Percentiles rank a stretch among this genome's conserved stretches.
Conservation (phyloP, 2,888 invertebrate genomes). For the Cheilosia variabilis region DNA sequence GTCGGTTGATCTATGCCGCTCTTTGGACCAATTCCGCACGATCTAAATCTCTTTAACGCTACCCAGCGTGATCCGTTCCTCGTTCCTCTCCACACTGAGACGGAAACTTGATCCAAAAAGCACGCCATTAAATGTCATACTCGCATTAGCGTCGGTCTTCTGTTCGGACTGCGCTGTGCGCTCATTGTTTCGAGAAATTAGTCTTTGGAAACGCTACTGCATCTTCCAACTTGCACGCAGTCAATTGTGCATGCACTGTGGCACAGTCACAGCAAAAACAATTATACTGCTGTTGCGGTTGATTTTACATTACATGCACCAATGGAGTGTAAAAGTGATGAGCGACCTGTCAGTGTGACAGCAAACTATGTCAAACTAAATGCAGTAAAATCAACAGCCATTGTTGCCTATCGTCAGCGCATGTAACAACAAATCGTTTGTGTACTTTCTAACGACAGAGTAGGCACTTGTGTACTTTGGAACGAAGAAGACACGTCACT, state of each 20-base stretch:
- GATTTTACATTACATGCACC: conserved; percentile 68
- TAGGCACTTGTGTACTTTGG: conserved; percentile 4
- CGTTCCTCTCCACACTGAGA: conserved; percentile 10
- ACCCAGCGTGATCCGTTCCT: conserved; percentile 2
- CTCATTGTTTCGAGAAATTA: conserved; percentile 58
- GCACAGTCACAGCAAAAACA: conserved; percentile 49
- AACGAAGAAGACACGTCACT: conserved; percentile 17
- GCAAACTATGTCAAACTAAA: conserved; percentile 64
- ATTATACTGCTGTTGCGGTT: conserved; percentile 59
- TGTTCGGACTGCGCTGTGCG: conserved; percentile 10
- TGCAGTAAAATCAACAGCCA: conserved; percentile 64
- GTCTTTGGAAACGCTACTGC: conserved; percentile 61
- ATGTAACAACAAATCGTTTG: conserved; percentile 26
- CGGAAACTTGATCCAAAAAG: conserved; percentile 64
- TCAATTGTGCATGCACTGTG: conserved; percentile 65
- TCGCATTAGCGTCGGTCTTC: conserved; percentile 13
- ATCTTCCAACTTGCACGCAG: conserved; percentile 43
- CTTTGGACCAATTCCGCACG: conserved; percentile 31
- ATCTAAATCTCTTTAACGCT: conserved; percentile 46
- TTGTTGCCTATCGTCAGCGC: conserved; percentile 33
- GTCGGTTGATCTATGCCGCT: conserved; percentile 39
- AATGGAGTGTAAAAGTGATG: conserved; percentile 73
- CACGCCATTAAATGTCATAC: conserved; percentile 55
- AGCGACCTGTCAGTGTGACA: conserved; percentile 74
- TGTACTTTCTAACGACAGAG: conserved; percentile 58